Evolutionary conservation across 2,113 vertebrate genomes (phyloP), one percentile per base, ranked within the genome.

Genomic region (Prunella fulvescens): DNA sequence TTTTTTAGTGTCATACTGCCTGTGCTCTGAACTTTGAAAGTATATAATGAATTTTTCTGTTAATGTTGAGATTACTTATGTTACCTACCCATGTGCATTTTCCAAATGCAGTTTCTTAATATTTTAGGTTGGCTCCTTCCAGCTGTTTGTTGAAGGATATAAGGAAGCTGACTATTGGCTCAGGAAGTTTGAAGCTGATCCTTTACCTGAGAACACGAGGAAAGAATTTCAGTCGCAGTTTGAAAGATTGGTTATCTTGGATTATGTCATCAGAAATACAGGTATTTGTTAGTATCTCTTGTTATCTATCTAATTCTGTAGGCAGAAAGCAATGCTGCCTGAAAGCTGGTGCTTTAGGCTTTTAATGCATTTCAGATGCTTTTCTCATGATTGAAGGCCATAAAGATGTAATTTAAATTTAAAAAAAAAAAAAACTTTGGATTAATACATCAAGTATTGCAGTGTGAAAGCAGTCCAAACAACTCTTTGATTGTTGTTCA

Each of bases 211-310:
- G 97, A 99, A 99, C 97, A 99, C 98, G 92, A 98, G 99, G 94
- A 99, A 99, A 96, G 99, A 99, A 96, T 98, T 99, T 96, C 99
- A 99, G 98, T 99, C 98, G 1, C 99, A 99, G 96, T 99, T 99
- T 98, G 99, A 99, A 98, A 98, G 98, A 96, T 92, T 99, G 72
- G 99, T 99, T 50, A 96, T 99, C 85, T 97, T 99, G 92, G 99
- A 99, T 98, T 99, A 99, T 57, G 98, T 99, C 14, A 99, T 99
- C 96, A 98, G 99, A 96, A 99, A 99, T 97, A 99, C 99, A 92
- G 99, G 99, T 99, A 97, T 76, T 72, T 85, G 7, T 76, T 37
- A 33, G 13, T 48, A 16, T 77, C 26, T 87, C 20, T 40, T 9
- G 2, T 4, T 87, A 42, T 24, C 17, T 62, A 0, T 47, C n/a